These are phyloP conservation scores for Anorthoa munda DNA, from an alignment of 2,888 invertebrate genomes.

Conservation along the genomic window DNA sequence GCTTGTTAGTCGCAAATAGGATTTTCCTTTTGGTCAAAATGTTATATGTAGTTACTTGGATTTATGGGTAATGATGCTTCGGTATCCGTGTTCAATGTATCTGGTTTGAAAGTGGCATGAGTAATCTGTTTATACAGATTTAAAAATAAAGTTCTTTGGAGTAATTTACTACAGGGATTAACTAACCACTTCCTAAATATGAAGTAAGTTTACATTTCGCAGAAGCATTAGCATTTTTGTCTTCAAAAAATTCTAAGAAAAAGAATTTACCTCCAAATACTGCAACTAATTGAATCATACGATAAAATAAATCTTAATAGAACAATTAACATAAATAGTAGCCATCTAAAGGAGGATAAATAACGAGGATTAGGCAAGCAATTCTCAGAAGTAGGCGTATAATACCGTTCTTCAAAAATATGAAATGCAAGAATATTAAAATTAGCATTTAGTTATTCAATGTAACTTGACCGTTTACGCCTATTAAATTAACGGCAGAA, in stretches of 20 bases:
- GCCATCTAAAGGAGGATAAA: conserved; percentile 14
- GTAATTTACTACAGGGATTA: no score
- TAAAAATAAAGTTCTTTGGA: not conserved
- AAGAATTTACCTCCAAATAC: not conserved
- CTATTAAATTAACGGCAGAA: conserved; percentile 76
- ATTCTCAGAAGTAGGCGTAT: conserved; percentile 16
- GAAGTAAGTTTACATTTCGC: not conserved
- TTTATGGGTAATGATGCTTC: conserved; percentile 53
- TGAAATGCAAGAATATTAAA: conserved; percentile 57
- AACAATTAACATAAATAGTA: conserved; percentile 22
- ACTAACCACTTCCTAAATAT: no score
- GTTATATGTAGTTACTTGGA: conserved; percentile 40
- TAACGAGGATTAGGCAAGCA: conserved; percentile 18
- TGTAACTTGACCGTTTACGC: conserved; percentile 75
- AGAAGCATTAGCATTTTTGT: not conserved
- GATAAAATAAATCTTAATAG: not conserved
- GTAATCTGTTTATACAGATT: not conserved
- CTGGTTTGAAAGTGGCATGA: not conserved
- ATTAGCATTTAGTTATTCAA: conserved; percentile 58
- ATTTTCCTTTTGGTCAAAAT: conserved; percentile 66
- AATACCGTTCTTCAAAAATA: conserved; percentile 47
- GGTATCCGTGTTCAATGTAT: conserved; percentile 32
- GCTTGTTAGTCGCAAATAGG: conserved; percentile 72
- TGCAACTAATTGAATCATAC: not conserved
- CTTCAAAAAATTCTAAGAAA: conserved; percentile 19